Evolutionary conservation across 2,113 vertebrate species (phyloP), one percentile per base, ranked within the genome.

Genomic region (Hipposideros armiger): DNA sequence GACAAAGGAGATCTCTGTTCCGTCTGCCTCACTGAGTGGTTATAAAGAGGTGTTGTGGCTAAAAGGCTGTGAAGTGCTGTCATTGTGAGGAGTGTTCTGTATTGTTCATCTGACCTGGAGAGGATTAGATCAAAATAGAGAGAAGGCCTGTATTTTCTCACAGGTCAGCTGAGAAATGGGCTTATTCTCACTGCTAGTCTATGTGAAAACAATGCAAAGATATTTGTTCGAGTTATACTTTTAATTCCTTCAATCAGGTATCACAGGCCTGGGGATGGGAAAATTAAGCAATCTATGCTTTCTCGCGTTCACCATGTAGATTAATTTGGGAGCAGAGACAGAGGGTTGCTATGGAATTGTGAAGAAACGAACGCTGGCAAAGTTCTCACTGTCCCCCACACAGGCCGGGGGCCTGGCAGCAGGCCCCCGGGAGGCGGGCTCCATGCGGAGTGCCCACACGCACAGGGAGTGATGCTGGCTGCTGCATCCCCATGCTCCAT

Each of bases 241-340:
- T n/a, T 15, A 52, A 4, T 82, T 22, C 4, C 58, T n/a, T 74
- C 62, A n/a, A 76, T 45, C 7, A 11, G 47, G 24, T 64, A 26
- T 28, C 72, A 16, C 11, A 76, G 32, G 36, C 24, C 45, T 47
- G 42, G 66, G 40, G 47, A 84, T 67, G 36, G 4, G 15, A 28
- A 22, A 26, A 40, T 45, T 4, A 28, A 40, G 24, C 5, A 24
- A 30, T 9, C 54, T 60, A 11, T 28, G 52, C 50, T 91, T 82
- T 64, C 11, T 32, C 45, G 32, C 45, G 70, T 67, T 89, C 5
- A n/a, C 50, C 11, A 8, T 19, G 47, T 14, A 69, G 62, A 80
- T 87, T 73, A 78, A 70, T 83, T 83, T 74, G 78, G 58, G 77
- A 81, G 9, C 86, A 85, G 91, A 74, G 78, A 77, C 72, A 45